Evolutionary conservation across 2,113 vertebrate genomes (phyloP).

Genomic region (Hyperopisus bebe): DNA sequence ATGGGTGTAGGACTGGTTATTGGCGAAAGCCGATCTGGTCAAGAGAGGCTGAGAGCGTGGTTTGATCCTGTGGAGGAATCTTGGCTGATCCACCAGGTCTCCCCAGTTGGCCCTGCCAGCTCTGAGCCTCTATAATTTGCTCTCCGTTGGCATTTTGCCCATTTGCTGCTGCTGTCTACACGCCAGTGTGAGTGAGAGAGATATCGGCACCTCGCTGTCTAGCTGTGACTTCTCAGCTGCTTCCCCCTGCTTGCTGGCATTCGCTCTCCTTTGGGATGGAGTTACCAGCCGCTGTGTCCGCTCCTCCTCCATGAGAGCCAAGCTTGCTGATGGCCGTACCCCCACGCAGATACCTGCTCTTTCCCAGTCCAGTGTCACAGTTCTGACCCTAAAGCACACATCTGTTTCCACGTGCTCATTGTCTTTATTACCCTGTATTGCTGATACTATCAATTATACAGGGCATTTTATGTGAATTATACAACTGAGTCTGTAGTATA

Average conservation of each 20-base stretch:
- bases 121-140: conserved; percentile 7
- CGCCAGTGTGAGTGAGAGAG: neutral
- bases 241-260: neutral
- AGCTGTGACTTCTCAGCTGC: neutral
- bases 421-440: neutral
- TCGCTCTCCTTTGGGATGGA: neutral
- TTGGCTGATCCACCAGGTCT: neutral
- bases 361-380: neutral
- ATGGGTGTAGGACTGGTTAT: neutral
- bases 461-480: neutral
- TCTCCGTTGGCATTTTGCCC: conserved; percentile 5
- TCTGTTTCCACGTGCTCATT: neutral
- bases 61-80: neutral
- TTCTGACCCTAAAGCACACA: neutral
- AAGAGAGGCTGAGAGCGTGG: neutral
- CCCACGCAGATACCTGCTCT: neutral
- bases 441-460: neutral
- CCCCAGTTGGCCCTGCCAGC: neutral
- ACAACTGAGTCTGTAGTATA: neutral
- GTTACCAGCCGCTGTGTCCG: neutral
- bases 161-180: neutral
- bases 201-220: neutral
- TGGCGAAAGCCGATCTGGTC: neutral
- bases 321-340: neutral
- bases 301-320: neutral